Evolutionary conservation across 2,797 vertebrate genomes (phyloP).

Genomic region (Cercopithecus hamlyni): DNA sequence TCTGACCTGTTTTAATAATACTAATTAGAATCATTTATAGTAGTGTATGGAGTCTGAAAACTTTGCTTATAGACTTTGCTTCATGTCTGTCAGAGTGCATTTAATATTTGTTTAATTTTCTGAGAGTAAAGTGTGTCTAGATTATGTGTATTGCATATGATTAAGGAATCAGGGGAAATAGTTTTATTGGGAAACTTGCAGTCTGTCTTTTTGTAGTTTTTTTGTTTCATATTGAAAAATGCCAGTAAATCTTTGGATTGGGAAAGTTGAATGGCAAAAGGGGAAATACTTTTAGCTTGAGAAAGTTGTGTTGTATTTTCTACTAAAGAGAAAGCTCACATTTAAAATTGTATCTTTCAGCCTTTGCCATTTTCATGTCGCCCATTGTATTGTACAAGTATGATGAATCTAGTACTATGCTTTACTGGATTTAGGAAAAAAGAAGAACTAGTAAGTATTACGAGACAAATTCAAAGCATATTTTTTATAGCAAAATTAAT

Average conservation of each 20-base stretch:
- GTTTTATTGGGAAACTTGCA: conserved; percentile 28
- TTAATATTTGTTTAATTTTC: conserved; percentile 24
- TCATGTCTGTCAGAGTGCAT: not conserved
- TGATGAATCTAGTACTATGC: conserved; percentile 95
- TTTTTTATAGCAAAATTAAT: not conserved
- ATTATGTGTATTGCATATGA: not conserved
- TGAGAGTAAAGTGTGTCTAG: not conserved
- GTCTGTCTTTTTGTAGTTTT: not conserved
- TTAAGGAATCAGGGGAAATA: not conserved
- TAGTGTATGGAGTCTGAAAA: not conserved
- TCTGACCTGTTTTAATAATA: not conserved
- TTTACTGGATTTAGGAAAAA: conserved; percentile 98
- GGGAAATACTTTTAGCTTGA: conserved; percentile 13
- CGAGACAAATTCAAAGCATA: not conserved
- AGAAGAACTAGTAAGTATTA: conserved; percentile 94
- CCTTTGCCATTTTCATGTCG: conserved; percentile 94
- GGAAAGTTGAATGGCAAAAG: conserved; percentile 3
- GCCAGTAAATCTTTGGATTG: not conserved
- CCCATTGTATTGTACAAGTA: conserved; percentile 94
- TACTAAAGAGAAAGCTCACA: conserved; percentile 39
- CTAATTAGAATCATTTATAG: not conserved
- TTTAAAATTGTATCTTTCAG: conserved; percentile 82
- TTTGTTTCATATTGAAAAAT: conserved; percentile 15
- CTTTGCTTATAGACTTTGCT: not conserved
- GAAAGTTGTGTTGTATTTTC: conserved; percentile 18